Base-by-base conservation (phyloP, 1,140 invertebrate species). In the Ceratosolen solmsi region DNA sequence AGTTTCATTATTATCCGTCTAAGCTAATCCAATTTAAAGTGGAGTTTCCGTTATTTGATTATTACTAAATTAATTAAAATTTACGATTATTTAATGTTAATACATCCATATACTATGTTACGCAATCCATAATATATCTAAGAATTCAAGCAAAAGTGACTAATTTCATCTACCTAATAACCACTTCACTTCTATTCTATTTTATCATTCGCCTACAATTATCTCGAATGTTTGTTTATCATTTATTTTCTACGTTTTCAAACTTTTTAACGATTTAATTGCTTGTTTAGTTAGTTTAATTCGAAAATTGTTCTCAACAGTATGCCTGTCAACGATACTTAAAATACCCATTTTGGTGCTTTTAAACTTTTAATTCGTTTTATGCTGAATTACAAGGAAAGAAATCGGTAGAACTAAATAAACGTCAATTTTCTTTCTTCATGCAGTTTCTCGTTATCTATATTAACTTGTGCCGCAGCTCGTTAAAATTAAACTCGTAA, bases 221-320 rank as follows among this genome's bases (percentile, higher is more conserved):
- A 41, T 60, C 27, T n/a, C 22, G 8, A 1, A 25, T 25, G 41
- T 75, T 60, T 27, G 56, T 75, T 65, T 58, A 38, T 63, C 9
- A 58, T 38, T 54, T 46, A 54, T 63, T 76, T 41, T 46, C 0
- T 41, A 63, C n/a, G 4, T 63, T 46, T 63, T 38, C 2, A 63
- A 78, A 78, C 17, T 68, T 78, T 65, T 78, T 68, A 68, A 78
- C 27, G 63, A 65, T 49, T 65, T 51, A 78, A 78, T 78, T 41
- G 60, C n/a, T 65, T 33, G 60, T 22, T 63, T 74, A 54, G 33
- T 54, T 7, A 11, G 20, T 30, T 58, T 33, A 49, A 30, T 38
- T 77, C n/a, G 22, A 76, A 60, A 76, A 3, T 76, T 30, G 11
- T 72, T 7, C 15, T 38, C 20, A 22, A 38, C 4, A n/a, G 49